phyloP scores from a whole-genome alignment of 2,888 invertebrate genomes.

The Chaetoderma sp. region DNA sequence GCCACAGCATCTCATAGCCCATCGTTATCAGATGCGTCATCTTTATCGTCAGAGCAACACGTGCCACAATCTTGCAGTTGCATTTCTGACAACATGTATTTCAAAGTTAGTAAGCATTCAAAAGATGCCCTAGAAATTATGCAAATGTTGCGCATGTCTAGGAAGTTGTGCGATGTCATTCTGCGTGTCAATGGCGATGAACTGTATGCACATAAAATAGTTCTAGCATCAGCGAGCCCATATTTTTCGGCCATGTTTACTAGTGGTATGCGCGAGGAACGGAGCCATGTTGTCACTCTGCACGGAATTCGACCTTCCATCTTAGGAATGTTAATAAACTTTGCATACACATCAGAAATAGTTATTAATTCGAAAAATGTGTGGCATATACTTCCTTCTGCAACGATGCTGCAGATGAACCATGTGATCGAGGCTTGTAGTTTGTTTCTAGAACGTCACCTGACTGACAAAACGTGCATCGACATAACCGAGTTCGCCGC shows the following conservation, averaged over 20 bases:
- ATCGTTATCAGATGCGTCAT: no score
- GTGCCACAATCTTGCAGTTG: not conserved
- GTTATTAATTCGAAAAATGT: conserved; percentile 89
- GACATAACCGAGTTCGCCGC: conserved; percentile 92
- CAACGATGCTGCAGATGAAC: conserved; percentile 88
- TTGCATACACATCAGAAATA: conserved; percentile 91
- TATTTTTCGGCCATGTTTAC: conserved; percentile 96
- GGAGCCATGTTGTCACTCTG: conserved; percentile 77
- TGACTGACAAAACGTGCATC: conserved; percentile 91
- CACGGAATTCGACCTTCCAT: conserved; percentile 76
- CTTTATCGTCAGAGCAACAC: no score
- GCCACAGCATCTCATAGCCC: no score
- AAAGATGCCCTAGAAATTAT: conserved; percentile 89
- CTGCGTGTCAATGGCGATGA: conserved; percentile 83
- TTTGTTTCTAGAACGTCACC: conserved; percentile 87
- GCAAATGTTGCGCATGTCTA: conserved; percentile 89
- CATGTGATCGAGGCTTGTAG: conserved; percentile 78
- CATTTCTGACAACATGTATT: conserved; percentile 36
- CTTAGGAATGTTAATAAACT: conserved; percentile 86
- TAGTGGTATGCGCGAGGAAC: conserved; percentile 86
- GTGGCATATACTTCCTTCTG: conserved; percentile 88
- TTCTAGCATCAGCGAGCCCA: conserved; percentile 87
- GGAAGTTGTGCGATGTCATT: conserved; percentile 82
- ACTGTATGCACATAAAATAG: conserved; percentile 88
- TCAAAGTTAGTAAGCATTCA: conserved; percentile 71